A percentile compares a stretch with the other conserved stretches of the same genome.
Conservation (phyloP, 2,797 vertebrate genomes). For the Gadopsis bispinosus region DNA sequence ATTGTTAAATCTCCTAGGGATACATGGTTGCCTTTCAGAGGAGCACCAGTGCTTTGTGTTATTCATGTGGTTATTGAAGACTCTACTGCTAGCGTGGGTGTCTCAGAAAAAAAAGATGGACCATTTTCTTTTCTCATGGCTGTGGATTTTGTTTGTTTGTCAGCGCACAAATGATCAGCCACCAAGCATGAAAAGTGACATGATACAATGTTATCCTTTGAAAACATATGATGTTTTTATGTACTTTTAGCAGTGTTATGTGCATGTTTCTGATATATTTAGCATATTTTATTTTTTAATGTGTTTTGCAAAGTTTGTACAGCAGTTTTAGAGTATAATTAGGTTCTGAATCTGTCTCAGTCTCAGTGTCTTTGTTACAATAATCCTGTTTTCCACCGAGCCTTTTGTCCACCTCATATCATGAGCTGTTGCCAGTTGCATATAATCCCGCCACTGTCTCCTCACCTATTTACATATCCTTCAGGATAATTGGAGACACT, state of each 20-base stretch:
- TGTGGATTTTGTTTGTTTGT: constrained; percentile 49
- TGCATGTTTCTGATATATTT: not conserved
- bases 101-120: constrained; percentile 61
- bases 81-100: constrained; percentile 61
- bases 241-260: not conserved
- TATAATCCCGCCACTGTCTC: constrained; percentile 79
- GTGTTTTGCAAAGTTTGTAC: constrained; percentile 13
- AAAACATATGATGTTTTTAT: not conserved
- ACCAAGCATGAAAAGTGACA: constrained; percentile 26
- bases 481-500: constrained; percentile 77
- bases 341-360: constrained; percentile 29
- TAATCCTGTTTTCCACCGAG: constrained; percentile 79
- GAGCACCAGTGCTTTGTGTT: constrained; percentile 72
- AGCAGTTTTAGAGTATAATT: constrained; percentile 41
- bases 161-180: constrained; percentile 31
- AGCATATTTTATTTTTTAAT: not conserved
- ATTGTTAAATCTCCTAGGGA: constrained; percentile 80
- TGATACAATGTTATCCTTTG: not conserved
- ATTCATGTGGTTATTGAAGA: constrained; percentile 71
- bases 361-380: constrained; percentile 54
- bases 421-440: constrained; percentile 73
- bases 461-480: constrained; percentile 80
- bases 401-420: constrained; percentile 78
- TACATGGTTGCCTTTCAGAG: constrained; percentile 73
- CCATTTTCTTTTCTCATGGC: constrained; percentile 45